These are phyloP conservation scores for Artibeus lituratus DNA, from an alignment of 2,797 vertebrate species.

Conservation along the genomic window DNA sequence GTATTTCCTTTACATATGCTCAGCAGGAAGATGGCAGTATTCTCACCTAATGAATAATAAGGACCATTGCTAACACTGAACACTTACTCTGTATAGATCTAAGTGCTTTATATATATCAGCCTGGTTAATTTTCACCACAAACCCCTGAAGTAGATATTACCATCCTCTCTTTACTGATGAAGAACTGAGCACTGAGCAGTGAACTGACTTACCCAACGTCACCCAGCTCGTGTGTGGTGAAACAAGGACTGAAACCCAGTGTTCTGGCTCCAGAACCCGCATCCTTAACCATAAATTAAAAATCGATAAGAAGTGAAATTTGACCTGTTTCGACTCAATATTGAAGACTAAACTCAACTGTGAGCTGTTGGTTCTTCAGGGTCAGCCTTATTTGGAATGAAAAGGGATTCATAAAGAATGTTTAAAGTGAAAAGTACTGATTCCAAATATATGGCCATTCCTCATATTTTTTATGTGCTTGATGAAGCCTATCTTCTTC, in stretches of 20 bases:
- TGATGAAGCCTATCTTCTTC: background rate
- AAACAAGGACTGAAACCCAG: background rate
- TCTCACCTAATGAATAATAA: background rate
- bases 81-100: background rate
- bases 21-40: background rate
- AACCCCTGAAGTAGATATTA: background rate
- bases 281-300: background rate
- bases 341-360: background rate
- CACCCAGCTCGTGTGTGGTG: background rate
- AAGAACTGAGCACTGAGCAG: background rate
- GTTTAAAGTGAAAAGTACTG: background rate
- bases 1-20: background rate
- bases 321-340: background rate
- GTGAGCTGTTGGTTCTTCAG: background rate
- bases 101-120: background rate
- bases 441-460: background rate
- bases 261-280: background rate
- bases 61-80: background rate
- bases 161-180: background rate
- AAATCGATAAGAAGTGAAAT: background rate
- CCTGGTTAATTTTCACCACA: background rate
- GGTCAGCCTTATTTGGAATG: background rate
- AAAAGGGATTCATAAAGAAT: background rate
- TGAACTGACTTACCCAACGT: background rate
- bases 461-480: background rate